Evolutionary conservation across 2,113 vertebrate species (phyloP), one percentile per base, ranked within the genome.

Genomic region (Thalassarche chlororhynchos): DNA sequence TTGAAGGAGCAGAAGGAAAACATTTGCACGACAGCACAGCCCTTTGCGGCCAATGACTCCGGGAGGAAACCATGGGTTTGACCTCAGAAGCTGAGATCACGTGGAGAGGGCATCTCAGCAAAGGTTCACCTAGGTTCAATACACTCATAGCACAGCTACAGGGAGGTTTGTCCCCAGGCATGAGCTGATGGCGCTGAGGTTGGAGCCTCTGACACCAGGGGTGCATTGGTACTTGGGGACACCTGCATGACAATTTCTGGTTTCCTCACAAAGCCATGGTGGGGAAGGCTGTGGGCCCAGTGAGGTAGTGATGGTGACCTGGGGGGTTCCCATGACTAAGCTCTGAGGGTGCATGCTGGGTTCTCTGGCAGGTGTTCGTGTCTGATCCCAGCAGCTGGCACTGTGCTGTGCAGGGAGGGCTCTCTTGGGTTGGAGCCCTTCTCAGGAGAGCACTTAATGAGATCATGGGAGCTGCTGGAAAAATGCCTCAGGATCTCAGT

Each of bases 401-500:
- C 40, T 83, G 58, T n/a, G 74, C 49, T 65, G 34, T 2, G 5
- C 26, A 62, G 46, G 36, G 75, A 85, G 34, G 17, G 31, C 51
- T 96, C 78, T 89, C 68, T 42, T 1, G 2, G 6, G 42, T 8
- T 34, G 6, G 38, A 90, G 32, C 16, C 47, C 38, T 87, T 87
- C 85, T 84, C 10, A 0, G 44, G 70, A 91, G 40, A 81, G 38
- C 23, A 72, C 12, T 94, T 97, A 89, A 93, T 80, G 54, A 91
- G 69, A 51, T 49, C 0, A 12, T 84, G 64, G 82, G 69, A 89
- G 77, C 46, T 94, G 78, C 92, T 78, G 65, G 87, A 76, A 97
- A 93, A 84, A 71, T 49, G 85, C 94, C 89, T 97, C 79, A 36
- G 88, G 84, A 96, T 58, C 72, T 93, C 82, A 54, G 80, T 0